Evolutionary conservation across 2,113 vertebrate species (phyloP).

Genomic region (Parus major): DNA sequence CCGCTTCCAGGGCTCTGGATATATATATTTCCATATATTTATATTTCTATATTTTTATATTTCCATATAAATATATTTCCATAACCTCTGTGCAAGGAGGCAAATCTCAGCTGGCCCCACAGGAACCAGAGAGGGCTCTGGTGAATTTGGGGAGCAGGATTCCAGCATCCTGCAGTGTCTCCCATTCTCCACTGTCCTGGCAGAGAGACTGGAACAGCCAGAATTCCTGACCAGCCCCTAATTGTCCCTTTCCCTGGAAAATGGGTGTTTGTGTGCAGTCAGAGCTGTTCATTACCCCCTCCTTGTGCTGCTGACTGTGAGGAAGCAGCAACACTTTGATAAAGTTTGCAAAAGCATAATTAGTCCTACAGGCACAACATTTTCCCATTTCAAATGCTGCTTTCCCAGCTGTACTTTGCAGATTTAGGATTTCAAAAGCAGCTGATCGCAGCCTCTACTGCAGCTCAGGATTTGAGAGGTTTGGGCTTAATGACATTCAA

Average conservation of each 20-base stretch:
- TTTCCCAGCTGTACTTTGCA: constrained; percentile 65
- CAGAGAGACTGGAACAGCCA: constrained; percentile 23
- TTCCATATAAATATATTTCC: too few relatives aligned
- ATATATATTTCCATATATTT: too few relatives aligned
- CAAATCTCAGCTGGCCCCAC: accelerated
- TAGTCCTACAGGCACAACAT: constrained; percentile 71
- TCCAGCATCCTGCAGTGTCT: neutral
- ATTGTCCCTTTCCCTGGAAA: constrained; percentile 59
- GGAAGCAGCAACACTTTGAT: constrained; percentile 62
- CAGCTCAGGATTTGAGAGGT: neutral
- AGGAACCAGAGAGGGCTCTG: too few relatives aligned
- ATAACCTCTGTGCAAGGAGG: accelerated
- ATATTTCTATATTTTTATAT: too few relatives aligned
- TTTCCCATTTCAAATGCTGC: constrained; percentile 53
- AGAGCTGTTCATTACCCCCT: constrained; percentile 18
- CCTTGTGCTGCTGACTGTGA: constrained; percentile 50
- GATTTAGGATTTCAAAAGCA: constrained; percentile 37
- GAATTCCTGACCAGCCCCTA: constrained; percentile 49
- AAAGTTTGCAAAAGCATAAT: constrained; percentile 71
- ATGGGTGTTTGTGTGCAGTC: constrained; percentile 46
- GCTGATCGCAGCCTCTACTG: neutral
- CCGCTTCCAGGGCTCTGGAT: accelerated
- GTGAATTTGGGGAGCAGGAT: accelerated
- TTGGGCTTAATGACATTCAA: neutral
- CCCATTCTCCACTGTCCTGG: neutral